Conservation (phyloP, 1,140 invertebrate species). For the Trichoplusia ni region DNA sequence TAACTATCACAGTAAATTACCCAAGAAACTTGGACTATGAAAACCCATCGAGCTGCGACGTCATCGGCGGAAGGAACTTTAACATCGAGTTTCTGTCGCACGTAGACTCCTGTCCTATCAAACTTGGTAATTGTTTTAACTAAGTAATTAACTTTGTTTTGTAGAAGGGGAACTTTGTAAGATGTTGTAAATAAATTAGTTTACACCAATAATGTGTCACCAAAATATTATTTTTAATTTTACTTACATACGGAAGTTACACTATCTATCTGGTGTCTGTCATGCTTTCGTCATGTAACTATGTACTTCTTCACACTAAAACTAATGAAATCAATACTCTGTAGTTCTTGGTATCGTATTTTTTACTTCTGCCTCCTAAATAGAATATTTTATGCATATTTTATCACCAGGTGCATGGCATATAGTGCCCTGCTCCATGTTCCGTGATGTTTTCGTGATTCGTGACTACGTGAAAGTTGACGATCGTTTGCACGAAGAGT, state of each 20-base stretch:
- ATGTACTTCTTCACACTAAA: no score
- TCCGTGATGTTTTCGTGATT: constrained; percentile 40
- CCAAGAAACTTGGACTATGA: constrained; percentile 65
- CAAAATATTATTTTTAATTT: no score
- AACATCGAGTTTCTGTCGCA: constrained; percentile 55
- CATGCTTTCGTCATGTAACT: no score
- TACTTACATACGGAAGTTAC: no score
- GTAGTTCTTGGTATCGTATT: no score
- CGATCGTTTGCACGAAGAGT: constrained; percentile 34
- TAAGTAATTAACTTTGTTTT: not conserved
- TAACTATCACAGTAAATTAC: constrained; percentile 59
- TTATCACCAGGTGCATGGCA: constrained; percentile 68
- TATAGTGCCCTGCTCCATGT: constrained; percentile 51
- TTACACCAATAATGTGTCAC: no score
- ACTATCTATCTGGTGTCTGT: no score
- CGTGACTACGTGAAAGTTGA: constrained; percentile 36
- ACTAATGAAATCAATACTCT: no score
- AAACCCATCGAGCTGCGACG: constrained; percentile 59
- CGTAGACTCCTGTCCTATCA: constrained; percentile 52
- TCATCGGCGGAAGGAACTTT: constrained; percentile 61
- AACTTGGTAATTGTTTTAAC: constrained; percentile 50
- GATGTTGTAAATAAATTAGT: no score
- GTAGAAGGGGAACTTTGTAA: not conserved
- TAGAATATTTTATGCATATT: no score
- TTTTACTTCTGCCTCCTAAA: no score